Percentiles rank a stretch among this genome's conserved stretches.
These are phyloP conservation scores for Stegodyphus mimosarum DNA, from an alignment of 1,140 invertebrate species.

Conservation along the genomic window DNA sequence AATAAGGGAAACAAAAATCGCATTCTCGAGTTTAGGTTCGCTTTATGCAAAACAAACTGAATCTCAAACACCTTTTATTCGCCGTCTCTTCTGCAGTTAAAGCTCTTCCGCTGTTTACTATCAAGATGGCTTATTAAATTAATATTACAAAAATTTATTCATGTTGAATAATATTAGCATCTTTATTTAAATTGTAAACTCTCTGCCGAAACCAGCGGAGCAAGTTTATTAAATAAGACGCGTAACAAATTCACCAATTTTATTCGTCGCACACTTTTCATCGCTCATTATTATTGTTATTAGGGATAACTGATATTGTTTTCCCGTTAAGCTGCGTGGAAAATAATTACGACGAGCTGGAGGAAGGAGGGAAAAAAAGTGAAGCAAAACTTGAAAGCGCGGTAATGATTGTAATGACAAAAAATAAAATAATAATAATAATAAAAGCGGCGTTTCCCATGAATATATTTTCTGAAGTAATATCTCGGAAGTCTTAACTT, in stretches of 20 bases:
- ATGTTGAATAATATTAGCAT: slow-evolving; percentile 57
- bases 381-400: slow-evolving; percentile 44
- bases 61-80: background rate
- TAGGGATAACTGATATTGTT: slow-evolving; percentile 61
- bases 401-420: slow-evolving; percentile 53
- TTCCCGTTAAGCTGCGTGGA: slow-evolving; percentile 56
- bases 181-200: slow-evolving; percentile 60
- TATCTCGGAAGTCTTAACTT: slow-evolving; percentile 43
- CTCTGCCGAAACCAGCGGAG: slow-evolving; percentile 44
- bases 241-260: slow-evolving; percentile 56
- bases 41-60: slow-evolving; percentile 51
- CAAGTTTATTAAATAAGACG: slow-evolving; percentile 61
- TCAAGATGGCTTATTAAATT: slow-evolving; percentile 59
- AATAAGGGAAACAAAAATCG: slow-evolving; percentile 4
- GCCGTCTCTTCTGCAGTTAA: slow-evolving; percentile 11
- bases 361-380: slow-evolving; percentile 12
- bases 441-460: slow-evolving; percentile 35
- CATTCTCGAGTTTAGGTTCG: slow-evolving; percentile 11
- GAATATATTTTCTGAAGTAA: slow-evolving; percentile 55
- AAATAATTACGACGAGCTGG: slow-evolving; percentile 54
- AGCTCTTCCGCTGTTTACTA: slow-evolving; percentile 33
- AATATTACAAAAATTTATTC: slow-evolving; percentile 58
- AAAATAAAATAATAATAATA: background rate
- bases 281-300: slow-evolving; percentile 61
- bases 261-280: slow-evolving; percentile 56